A percentile compares a stretch with the other conserved stretches of the same genome.
These are phyloP conservation scores for Ectemnius cavifrons DNA, from an alignment of 2,888 invertebrate species.

Conservation along the genomic window DNA sequence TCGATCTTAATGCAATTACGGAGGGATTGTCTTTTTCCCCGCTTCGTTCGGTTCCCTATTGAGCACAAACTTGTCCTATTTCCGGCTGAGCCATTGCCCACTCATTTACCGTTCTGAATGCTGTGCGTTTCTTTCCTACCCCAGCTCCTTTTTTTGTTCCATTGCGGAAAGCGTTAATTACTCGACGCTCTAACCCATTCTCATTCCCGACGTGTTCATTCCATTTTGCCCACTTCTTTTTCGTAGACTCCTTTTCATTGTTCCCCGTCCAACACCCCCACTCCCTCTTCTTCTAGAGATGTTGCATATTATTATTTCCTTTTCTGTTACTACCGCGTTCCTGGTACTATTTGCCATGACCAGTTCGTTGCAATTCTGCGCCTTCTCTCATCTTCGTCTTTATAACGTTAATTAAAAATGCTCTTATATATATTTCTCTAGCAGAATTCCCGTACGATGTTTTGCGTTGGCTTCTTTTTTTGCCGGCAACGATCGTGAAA, in stretches of 20 bases:
- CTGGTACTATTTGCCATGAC: background rate
- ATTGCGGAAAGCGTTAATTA: constrained; percentile 43
- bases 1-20: constrained; percentile 44
- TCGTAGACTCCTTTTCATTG: background rate
- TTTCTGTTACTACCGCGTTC: background rate
- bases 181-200: constrained; percentile 18
- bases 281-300: background rate
- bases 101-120: constrained; percentile 22
- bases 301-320: constrained; percentile 1
- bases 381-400: background rate
- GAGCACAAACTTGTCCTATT: constrained; percentile 50
- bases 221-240: background rate
- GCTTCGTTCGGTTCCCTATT: constrained; percentile 23
- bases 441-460: constrained; percentile 13
- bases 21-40: constrained; percentile 17
- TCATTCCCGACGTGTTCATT: background rate
- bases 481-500: background rate
- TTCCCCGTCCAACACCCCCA: background rate
- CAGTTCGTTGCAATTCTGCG: background rate
- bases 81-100: constrained; percentile 22
- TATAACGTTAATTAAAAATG: constrained; percentile 23
- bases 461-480: background rate
- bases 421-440: constrained; percentile 17
- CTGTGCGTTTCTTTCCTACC: constrained; percentile 3
- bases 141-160: constrained; percentile 1